phyloP scores from a whole-genome alignment of 35 echinoderm and acorn worm genomes.

The Stichopus chloronotus region DNA sequence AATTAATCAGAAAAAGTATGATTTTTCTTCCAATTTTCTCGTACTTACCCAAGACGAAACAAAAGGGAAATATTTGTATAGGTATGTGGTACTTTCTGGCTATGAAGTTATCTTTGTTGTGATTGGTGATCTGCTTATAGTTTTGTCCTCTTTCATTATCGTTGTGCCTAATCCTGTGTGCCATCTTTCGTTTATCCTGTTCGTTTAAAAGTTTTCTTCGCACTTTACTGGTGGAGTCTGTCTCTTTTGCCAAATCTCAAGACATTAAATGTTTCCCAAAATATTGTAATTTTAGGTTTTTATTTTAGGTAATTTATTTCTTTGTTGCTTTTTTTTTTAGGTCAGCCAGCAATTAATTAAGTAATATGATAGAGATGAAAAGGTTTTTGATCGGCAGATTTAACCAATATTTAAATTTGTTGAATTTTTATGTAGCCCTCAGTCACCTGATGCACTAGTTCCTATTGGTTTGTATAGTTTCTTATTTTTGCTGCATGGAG shows the following conservation, averaged over 20 bases:
- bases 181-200: neutral
- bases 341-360: too few species aligned
- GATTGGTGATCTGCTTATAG: neutral
- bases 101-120: neutral
- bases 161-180: neutral
- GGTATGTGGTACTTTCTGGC: conserved; percentile 1
- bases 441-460: conserved; percentile 1
- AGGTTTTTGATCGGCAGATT: neutral
- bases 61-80: conserved; percentile 48
- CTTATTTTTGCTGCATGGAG: neutral
- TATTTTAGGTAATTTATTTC: too few species aligned
- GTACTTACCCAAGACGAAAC: neutral
- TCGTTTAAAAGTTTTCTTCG: neutral
- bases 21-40: neutral
- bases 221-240: too few species aligned
- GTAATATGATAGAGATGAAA: neutral
- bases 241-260: too few species aligned
- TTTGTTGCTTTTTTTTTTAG: too few species aligned
- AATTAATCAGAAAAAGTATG: neutral
- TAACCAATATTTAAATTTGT: neutral
- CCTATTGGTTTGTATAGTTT: conserved; percentile 44
- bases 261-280: too few species aligned
- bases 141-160: neutral
- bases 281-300: too few species aligned
- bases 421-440: conserved; percentile 28